Percentiles rank a stretch among this genome's conserved stretches.
phyloP scores from a whole-genome alignment of 2,797 vertebrate species.

The Atherinosoma microstoma region DNA sequence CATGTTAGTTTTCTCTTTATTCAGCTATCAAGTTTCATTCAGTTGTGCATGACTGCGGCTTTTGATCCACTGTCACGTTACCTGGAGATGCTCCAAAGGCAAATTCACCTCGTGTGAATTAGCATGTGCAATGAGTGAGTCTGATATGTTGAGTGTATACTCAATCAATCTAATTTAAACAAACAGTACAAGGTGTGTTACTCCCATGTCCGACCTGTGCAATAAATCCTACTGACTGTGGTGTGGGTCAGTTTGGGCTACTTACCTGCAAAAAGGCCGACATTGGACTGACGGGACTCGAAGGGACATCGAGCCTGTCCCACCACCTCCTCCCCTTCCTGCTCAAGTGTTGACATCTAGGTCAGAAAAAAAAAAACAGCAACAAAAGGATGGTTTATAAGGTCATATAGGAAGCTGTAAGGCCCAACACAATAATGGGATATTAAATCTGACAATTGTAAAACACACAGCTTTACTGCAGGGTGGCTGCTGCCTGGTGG shows the following conservation, averaged over 20 bases:
- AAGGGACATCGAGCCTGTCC: constrained; percentile 95
- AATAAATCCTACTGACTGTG: background rate
- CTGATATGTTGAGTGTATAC: background rate
- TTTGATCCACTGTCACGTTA: background rate
- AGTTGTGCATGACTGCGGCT: background rate
- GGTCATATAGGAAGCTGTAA: background rate
- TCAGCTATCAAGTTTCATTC: background rate
- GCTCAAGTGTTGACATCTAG: constrained; percentile 89
- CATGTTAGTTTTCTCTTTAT: background rate
- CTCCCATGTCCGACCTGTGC: background rate
- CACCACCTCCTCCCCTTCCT: constrained; percentile 92
- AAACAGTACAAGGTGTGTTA: too few relatives aligned
- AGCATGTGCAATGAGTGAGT: background rate
- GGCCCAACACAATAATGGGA: background rate
- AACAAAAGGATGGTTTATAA: constrained; percentile 11
- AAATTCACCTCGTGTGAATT: background rate
- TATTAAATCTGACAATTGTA: constrained; percentile 29
- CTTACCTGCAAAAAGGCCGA: constrained; percentile 92
- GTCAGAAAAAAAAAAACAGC: constrained; percentile 28
- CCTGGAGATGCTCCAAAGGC: background rate
- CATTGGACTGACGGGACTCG: constrained; percentile 91
- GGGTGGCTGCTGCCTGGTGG: background rate
- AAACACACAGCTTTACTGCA: constrained; percentile 11
- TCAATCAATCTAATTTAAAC: background rate
- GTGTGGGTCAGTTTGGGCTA: background rate